These are phyloP conservation scores for Chaetogeoica ovagalla DNA, from an alignment of 2,888 invertebrate genomes.

Conservation along the genomic window DNA sequence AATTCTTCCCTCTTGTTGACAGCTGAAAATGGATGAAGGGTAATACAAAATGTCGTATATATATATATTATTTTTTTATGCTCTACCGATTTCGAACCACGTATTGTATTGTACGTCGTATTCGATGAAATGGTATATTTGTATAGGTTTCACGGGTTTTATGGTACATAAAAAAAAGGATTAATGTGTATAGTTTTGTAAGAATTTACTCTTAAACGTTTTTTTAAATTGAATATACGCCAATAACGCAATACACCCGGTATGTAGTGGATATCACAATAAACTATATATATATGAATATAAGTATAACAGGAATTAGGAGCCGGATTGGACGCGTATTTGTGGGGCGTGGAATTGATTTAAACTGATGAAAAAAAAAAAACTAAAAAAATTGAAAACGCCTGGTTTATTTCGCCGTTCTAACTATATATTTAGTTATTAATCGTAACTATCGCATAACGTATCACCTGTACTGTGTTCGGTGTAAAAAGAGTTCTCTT, in stretches of 20 bases:
- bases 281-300: no score
- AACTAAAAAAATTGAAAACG: no score
- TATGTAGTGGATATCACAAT: neutral
- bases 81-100: constrained; percentile 13
- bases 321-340: no score
- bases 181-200: neutral
- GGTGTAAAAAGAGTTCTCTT: no score
- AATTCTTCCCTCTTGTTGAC: constrained; percentile 34
- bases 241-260: no score
- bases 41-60: neutral
- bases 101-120: neutral
- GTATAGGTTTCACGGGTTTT: neutral
- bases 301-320: no score
- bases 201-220: neutral
- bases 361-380: no score
- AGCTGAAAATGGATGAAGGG: constrained; percentile 49
- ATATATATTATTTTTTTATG: constrained; percentile 16
- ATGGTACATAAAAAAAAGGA: neutral
- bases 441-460: no score
- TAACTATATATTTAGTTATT: no score
- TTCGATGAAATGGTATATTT: constrained; percentile 1
- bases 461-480: no score
- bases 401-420: no score
- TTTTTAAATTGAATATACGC: neutral
- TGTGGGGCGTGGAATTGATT: no score